These are phyloP conservation scores for Prenolepis imparis DNA, from an alignment of 2,888 invertebrate genomes.

Conservation along the genomic window DNA sequence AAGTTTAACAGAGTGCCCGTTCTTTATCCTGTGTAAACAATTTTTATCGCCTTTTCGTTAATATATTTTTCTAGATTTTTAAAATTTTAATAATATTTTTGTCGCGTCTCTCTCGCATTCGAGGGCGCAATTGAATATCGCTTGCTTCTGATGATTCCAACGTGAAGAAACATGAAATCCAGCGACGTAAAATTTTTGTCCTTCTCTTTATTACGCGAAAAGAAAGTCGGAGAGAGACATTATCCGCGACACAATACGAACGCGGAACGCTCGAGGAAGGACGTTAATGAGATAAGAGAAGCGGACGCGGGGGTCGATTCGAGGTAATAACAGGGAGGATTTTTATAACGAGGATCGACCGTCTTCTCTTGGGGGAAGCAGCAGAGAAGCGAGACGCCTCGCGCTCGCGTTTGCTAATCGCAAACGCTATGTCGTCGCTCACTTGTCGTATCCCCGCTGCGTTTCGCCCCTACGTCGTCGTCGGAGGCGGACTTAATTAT, in stretches of 20 bases:
- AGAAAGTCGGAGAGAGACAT: background rate
- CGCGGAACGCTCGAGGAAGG: conserved; percentile 42
- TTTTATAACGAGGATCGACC: conserved; percentile 79
- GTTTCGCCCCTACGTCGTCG: conserved; percentile 49
- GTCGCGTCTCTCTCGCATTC: background rate
- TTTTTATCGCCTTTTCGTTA: conserved; percentile 16
- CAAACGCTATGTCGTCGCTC: conserved; percentile 9
- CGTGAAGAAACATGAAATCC: background rate
- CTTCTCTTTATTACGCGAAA: background rate
- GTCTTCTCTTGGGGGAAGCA: conserved; percentile 60
- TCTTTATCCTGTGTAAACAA: conserved; percentile 1
- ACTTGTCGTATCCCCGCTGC: conserved; percentile 37
- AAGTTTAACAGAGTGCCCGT: conserved; percentile 14
- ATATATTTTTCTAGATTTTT: conserved; percentile 1
- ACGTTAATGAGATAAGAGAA: conserved; percentile 77
- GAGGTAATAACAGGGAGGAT: conserved; percentile 77
- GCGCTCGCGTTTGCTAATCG: conserved; percentile 24
- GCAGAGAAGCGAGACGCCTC: conserved; percentile 31
- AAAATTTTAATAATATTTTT: background rate
- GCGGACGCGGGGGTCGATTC: conserved; percentile 61
- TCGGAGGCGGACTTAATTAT: conserved; percentile 84
- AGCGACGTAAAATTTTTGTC: background rate
- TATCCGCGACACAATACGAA: conserved; percentile 34
- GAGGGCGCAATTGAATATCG: background rate
- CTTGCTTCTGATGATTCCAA: background rate